Base-by-base conservation (phyloP, 1,140 invertebrate species). In the Chionoecetes opilio region DNA sequence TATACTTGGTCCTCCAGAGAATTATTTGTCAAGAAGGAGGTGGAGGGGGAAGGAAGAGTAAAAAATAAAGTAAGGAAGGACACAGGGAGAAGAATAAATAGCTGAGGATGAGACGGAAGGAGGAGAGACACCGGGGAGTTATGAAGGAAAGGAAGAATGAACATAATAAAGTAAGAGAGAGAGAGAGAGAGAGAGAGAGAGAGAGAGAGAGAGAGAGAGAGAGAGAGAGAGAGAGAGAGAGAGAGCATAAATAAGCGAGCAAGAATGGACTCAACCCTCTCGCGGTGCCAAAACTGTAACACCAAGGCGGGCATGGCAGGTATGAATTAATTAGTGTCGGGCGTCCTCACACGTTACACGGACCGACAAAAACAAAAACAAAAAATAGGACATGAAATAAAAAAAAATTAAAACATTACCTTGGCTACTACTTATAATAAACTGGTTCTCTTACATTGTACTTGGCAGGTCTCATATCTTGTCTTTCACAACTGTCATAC, bases 321-420 rank as follows among this genome's bases (percentile, higher is more conserved):
- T 21, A 75, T 53, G 63, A 75, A 75, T 75, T 75, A 75, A 75
- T 75, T 75, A 75, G 63, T 75, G 63, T 75, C 63, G 26, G 63
- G 63, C 63, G 26, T 26, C 21, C 63, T 26, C 63, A 21, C 63
- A 75, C 21, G 63, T 75, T n/a, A n/a, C n/a, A n/a, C n/a, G n/a
- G 63, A 53, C 9, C 21, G 46, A 17, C 46, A 53, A 53, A 53
- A n/a, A 75, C 0, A 75, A 75, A 75, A 75, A 75, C 5, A n/a
- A 8, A 6, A 63, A 26, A 63, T 63, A n/a, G n/a, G 8, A 2
- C n/a, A 75, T 75, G 0, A 53, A 53, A 53, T 9, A 14, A 53
- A 17, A 9, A 53, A 53, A 3, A 53, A 53, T 53, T 3, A 53
- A 53, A 53, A n/a, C n/a, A 53, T 53, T 8, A 75, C 63, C 63